phyloP scores from a whole-genome alignment of 53 echinoderm and acorn worm genomes.

The Astropecten irregularis region DNA sequence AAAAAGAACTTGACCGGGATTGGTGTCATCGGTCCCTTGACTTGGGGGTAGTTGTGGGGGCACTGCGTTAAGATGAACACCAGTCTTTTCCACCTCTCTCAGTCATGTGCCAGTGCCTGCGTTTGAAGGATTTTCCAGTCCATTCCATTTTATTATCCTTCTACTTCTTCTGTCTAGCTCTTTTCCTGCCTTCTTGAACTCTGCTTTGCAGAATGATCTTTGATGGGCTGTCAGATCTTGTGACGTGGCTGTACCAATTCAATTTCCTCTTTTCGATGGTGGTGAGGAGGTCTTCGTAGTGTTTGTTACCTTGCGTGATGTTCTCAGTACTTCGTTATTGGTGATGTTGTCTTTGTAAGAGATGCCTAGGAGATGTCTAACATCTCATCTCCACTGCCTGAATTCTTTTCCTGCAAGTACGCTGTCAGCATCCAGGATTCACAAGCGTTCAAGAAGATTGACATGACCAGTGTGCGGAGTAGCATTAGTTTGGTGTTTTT shows the following conservation, averaged over 20 bases:
- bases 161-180: too few relatives aligned
- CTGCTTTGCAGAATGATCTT: slow-evolving; percentile 45
- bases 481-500: slow-evolving; percentile 3
- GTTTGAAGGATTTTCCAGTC: too few relatives aligned
- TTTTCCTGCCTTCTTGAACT: too few relatives aligned
- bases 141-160: too few relatives aligned
- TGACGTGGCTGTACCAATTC: slow-evolving; percentile 38
- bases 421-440: slow-evolving; percentile 25
- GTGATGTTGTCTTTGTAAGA: slow-evolving; percentile 29
- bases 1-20: too few relatives aligned
- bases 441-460: slow-evolving; percentile 14
- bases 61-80: too few relatives aligned
- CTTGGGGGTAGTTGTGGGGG: too few relatives aligned
- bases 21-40: too few relatives aligned
- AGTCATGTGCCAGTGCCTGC: too few relatives aligned
- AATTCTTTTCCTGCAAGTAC: slow-evolving; percentile 45
- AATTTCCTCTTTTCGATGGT: slow-evolving; percentile 6
- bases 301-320: too few relatives aligned
- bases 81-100: too few relatives aligned
- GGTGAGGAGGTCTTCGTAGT: slow-evolving; percentile 37
- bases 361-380: slow-evolving; percentile 26
- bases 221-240: not conserved
- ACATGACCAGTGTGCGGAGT: not conserved
- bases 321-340: not conserved
- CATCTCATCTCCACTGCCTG: slow-evolving; percentile 53